Evolutionary conservation across 2,888 invertebrate genomes (phyloP).

Genomic region (Epinotia brunnichana): DNA sequence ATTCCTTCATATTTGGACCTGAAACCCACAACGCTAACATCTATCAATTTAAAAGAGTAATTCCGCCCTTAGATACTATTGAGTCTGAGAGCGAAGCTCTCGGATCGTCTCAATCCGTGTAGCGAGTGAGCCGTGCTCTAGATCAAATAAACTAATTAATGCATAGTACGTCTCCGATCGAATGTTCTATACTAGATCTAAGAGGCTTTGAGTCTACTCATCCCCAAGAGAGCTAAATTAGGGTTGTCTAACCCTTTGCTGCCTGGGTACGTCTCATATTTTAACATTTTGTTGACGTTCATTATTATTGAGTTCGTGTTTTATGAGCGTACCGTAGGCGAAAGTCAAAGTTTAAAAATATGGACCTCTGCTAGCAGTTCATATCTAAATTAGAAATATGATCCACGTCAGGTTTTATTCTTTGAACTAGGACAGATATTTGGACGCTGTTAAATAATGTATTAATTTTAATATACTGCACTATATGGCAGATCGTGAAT

Average conservation of each 20-base stretch:
- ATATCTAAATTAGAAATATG: not conserved
- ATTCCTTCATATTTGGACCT: no score
- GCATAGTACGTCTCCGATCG: conserved; percentile 23
- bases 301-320: conserved; percentile 1
- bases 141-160: conserved; percentile 39
- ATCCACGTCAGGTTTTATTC: not conserved
- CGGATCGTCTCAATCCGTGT: no score
- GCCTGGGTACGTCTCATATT: not conserved
- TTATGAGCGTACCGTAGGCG: not conserved
- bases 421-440: not conserved
- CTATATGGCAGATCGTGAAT: conserved; percentile 10
- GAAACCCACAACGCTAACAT: no score
- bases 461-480: conserved; percentile 9
- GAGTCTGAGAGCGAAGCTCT: no score
- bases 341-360: not conserved
- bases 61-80: no score
- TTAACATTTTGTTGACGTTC: not conserved
- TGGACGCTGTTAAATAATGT: not conserved
- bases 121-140: not conserved
- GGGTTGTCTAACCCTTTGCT: not conserved
- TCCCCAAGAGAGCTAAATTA: conserved; percentile 8
- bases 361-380: not conserved
- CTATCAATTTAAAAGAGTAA: no score
- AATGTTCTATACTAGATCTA: conserved; percentile 18
- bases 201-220: conserved; percentile 23